Percentiles rank a stretch among this genome's conserved stretches.
phyloP scores from a whole-genome alignment of 2,113 vertebrate genomes.

The Rhynchomys soricoides region DNA sequence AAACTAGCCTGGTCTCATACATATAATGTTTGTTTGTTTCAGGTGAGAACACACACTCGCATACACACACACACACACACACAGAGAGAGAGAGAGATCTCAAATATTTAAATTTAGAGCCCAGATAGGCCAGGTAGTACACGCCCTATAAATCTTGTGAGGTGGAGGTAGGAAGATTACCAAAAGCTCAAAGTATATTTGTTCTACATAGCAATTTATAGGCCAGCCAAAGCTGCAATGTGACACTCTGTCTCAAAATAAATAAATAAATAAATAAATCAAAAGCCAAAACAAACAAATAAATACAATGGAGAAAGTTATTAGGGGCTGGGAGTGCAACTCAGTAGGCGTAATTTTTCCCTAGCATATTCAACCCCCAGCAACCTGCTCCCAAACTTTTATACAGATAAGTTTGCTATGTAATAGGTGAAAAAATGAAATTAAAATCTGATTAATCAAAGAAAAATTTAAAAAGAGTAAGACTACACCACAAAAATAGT shows the following conservation, averaged over 20 bases:
- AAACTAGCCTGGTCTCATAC: neutral
- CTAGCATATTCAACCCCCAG: neutral
- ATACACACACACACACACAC: neutral
- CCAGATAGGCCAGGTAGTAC: fast-evolving
- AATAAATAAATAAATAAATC: neutral
- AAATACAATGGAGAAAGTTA: slow-evolving; percentile 49
- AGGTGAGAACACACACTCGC: neutral
- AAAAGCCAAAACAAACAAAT: neutral
- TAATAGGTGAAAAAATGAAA: slow-evolving; percentile 80
- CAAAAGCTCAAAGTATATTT: neutral
- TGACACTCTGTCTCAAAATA: neutral
- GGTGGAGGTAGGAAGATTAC: neutral
- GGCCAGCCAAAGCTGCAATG: neutral
- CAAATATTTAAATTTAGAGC: neutral
- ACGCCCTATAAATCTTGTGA: neutral
- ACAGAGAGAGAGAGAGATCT: neutral
- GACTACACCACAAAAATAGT: neutral
- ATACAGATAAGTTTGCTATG: slow-evolving; percentile 76
- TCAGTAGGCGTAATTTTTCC: neutral
- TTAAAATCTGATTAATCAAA: slow-evolving; percentile 81
- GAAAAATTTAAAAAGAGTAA: slow-evolving; percentile 59
- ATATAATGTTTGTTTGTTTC: neutral
- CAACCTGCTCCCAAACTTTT: neutral
- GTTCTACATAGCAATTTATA: neutral
- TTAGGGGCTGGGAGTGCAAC: no score